Conservation (phyloP, 2,797 vertebrate genomes). For the Gorsachius magnificus region DNA sequence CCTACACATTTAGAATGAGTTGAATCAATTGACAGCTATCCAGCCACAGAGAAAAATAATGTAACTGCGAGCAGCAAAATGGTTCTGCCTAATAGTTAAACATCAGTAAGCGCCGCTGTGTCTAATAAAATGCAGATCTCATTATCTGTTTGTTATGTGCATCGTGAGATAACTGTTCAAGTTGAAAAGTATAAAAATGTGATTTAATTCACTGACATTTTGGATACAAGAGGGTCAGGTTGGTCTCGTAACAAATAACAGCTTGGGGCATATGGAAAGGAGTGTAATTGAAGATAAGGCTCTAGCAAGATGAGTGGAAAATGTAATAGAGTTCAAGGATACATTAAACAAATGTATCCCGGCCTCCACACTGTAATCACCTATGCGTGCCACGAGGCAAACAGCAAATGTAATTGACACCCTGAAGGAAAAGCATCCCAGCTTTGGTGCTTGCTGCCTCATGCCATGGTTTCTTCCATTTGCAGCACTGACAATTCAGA, state of each 20-base stretch:
- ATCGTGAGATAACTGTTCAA: slow-evolving; percentile 51
- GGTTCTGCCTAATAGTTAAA: slow-evolving; percentile 50
- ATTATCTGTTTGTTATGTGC: slow-evolving; percentile 66
- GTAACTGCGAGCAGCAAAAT: slow-evolving; percentile 11
- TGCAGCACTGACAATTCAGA: neutral
- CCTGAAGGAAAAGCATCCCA: slow-evolving; percentile 33
- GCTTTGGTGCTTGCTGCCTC: neutral
- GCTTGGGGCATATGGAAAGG: slow-evolving; percentile 33
- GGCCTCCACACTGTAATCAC: slow-evolving; percentile 33
- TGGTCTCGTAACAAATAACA: slow-evolving; percentile 9
- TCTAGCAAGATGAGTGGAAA: slow-evolving; percentile 46
- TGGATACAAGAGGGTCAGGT: slow-evolving; percentile 43
- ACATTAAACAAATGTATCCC: slow-evolving; percentile 47
- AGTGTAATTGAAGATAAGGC: slow-evolving; percentile 63
- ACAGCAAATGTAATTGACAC: slow-evolving; percentile 38
- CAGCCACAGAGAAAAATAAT: neutral
- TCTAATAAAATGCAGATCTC: slow-evolving; percentile 68
- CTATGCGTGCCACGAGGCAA: slow-evolving; percentile 29
- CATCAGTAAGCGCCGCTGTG: neutral
- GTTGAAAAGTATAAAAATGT: slow-evolving; percentile 62
- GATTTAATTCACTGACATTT: slow-evolving; percentile 57
- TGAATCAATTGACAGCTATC: slow-evolving; percentile 1
- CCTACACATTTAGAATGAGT: neutral
- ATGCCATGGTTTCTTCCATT: neutral
- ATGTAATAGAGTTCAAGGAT: slow-evolving; percentile 39